phyloP scores from a whole-genome alignment of 2,113 vertebrate species.

The Macaca mulatta region DNA sequence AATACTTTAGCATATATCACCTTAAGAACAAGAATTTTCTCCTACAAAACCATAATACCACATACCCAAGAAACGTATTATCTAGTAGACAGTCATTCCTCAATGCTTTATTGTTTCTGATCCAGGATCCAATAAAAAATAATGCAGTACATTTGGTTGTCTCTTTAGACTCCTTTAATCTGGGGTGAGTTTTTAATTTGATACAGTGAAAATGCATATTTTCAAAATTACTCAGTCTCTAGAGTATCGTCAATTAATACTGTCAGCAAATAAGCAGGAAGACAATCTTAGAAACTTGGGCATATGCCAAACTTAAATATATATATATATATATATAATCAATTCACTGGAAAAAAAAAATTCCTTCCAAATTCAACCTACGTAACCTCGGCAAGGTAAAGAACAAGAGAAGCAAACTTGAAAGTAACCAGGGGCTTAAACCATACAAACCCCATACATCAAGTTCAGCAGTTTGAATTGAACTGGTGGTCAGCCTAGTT shows the following conservation, averaged over 20 bases:
- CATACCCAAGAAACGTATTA: neutral
- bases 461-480: neutral
- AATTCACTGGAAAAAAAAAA: neutral
- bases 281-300: neutral
- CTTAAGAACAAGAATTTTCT: neutral
- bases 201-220: neutral
- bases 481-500: neutral
- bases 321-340: neutral
- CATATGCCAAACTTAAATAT: neutral
- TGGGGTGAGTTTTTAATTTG: neutral
- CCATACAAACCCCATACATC: neutral
- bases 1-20: neutral
- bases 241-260: neutral
- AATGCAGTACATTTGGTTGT: neutral
- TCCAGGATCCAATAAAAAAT: neutral
- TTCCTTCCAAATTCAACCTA: neutral
- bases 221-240: neutral
- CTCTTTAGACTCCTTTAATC: neutral
- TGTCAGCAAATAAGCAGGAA: neutral
- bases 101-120: neutral
- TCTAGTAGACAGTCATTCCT: neutral
- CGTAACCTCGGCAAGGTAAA: neutral
- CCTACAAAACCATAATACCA: neutral
- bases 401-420: neutral
- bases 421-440: neutral